These are phyloP conservation scores for Crotalus adamanteus DNA, from an alignment of 2,797 vertebrate genomes.

Conservation along the genomic window DNA sequence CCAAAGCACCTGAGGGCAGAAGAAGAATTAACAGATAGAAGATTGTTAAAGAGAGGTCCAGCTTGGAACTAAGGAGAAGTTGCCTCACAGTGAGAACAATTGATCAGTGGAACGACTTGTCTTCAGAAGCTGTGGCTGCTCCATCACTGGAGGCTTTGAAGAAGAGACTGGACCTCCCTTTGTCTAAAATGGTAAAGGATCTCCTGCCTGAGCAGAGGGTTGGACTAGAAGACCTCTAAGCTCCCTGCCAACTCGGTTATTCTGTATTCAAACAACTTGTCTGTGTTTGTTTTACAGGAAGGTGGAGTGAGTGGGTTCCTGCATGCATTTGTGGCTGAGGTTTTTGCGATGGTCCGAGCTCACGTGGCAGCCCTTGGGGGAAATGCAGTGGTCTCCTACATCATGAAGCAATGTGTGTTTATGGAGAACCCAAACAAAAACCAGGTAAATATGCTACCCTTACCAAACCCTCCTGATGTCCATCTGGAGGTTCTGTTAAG, in stretches of 20 bases:
- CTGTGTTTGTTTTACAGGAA: constrained; percentile 72
- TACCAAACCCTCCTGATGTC: not conserved
- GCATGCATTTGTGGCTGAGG: constrained; percentile 94
- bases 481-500: not conserved
- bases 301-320: constrained; percentile 97
- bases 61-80: too few species aligned
- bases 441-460: constrained; percentile 77
- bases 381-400: constrained; percentile 96
- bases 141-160: too few species aligned
- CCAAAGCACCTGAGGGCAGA: too few species aligned
- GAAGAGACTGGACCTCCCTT: not conserved
- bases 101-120: too few species aligned
- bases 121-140: too few species aligned
- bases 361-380: constrained; percentile 96
- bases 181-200: not conserved
- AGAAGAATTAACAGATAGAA: not conserved
- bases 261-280: not conserved
- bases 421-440: constrained; percentile 99
- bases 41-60: too few species aligned
- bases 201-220: not conserved
- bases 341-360: constrained; percentile 97
- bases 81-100: too few species aligned
- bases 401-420: constrained; percentile 98
- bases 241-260: not conserved
- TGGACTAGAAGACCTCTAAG: not conserved